Evolutionary conservation across 1,140 invertebrate species (phyloP).

Genomic region (Drosophila dunni): DNA sequence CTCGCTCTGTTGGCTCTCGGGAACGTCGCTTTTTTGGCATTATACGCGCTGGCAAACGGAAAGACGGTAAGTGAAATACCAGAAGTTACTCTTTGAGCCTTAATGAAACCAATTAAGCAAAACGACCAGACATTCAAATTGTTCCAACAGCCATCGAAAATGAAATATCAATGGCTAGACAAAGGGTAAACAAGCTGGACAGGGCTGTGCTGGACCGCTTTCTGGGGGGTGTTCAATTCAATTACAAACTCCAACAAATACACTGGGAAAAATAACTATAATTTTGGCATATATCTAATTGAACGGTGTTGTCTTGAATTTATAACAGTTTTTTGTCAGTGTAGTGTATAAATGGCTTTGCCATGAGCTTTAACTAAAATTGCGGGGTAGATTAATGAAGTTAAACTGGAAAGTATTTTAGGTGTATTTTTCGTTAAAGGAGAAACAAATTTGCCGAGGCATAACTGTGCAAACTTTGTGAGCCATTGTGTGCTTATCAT

Average conservation of each 20-base stretch:
- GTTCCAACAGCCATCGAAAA: constrained; percentile 44
- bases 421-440: no score
- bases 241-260: constrained; percentile 58
- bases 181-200: constrained; percentile 64
- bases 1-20: constrained; percentile 32
- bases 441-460: no score
- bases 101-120: constrained; percentile 80
- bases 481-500: no score
- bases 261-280: no score
- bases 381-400: no score
- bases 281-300: no score
- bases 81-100: constrained; percentile 33
- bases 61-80: constrained; percentile 62
- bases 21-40: constrained; percentile 74
- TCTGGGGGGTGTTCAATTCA: constrained; percentile 39
- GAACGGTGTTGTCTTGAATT: no score
- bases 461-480: no score
- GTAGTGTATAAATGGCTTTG: background rate
- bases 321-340: background rate
- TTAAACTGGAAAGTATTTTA: no score
- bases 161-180: constrained; percentile 79
- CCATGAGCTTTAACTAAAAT: no score
- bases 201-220: constrained; percentile 2
- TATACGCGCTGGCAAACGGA: constrained; percentile 62
- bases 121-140: constrained; percentile 57